Base-by-base conservation (phyloP, 2,113 vertebrate species). In the Madoqua kirkii region DNA sequence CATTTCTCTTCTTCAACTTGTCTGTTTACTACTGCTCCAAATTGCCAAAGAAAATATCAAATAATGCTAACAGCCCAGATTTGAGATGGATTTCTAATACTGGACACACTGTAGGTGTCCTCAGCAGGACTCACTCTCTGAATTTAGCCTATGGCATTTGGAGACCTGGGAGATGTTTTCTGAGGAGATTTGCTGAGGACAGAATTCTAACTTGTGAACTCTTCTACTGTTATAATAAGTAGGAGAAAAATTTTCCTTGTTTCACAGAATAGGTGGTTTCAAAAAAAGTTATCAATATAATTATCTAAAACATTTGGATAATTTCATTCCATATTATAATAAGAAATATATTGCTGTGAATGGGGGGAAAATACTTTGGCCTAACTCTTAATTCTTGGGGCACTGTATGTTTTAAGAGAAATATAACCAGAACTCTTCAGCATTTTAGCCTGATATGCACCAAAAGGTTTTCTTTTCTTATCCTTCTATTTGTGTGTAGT, bases 21-120 rank as follows among this genome's bases (percentile, higher is more conserved):
- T 10, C 36, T 87, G 92, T 85, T 93, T 15, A 40, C 92, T 85
- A 96, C 95, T 93, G 33, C 29, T 92, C 60, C 45, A 92, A 93
- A 96, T 79, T 89, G 0, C 48, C 43, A 89, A 94, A 48, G 90
- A 64, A 82, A 36, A 89, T 79, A 31, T 16, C 27, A 97, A 43
- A 97, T 64, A 16, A n/a, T 54, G 31, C 36, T n/a, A 83, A 50
- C 12, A 43, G 13, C 29, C 36, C 54, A 10, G 19, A 27, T 13
- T 45, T 93, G 55, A 90, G 45, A 25, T 76, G 57, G 21, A 9
- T 78, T 83, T 27, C 87, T 96, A 36, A 43, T 60, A 7, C 21
- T 29, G 19, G 27, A 27, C 25, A 17, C 9, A 3, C 29, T 55
- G 12, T 76, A 71, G n/a, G 54, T 48, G 13, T 86, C 87, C 71